Evolutionary conservation across 53 echinoderm and acorn worm genomes (phyloP), one percentile per base, ranked within the genome.

Genomic region (Paracentrotus lividus): DNA sequence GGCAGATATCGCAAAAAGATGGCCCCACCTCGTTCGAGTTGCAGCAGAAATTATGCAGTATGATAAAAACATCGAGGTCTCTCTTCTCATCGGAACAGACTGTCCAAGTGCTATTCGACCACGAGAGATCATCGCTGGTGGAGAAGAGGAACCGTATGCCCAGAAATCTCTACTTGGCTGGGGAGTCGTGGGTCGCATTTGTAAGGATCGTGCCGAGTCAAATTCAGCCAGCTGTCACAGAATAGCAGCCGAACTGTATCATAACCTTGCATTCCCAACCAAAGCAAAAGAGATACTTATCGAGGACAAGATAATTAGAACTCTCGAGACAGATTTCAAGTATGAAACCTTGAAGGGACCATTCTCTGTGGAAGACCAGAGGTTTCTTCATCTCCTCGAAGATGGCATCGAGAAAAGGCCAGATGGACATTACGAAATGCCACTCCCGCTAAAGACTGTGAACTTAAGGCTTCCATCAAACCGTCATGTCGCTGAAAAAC

Each of bases 61-160:
- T 10, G 10, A 49, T 49, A n/a, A 64, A 64, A 52, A 53, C 61
- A 40, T 91, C 36, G 92, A 93, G 47, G 93, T 95, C 16, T 88
- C 93, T 31, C 55, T 96, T 9, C 86, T 96, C 31, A 96, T 93
- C 26, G 94, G 96, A 69, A 93, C 61, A 26, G 90, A 77, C 42
- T 94, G 94, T 53, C 76, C 96, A 3, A 85, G 76, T 49, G 91
- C 94, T 0, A 47, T 93, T 1, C 33, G 90, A 24, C 94, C 96
- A 32, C n/a, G 88, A n/a, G 93, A 94, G 12, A 85, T 96, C 21
- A 65, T 95, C 31, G 67, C 93, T 56, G 95, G 96, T 18, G 77
- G 88, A 32, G 95, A 95, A 32, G 88, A 95, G 3, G 96, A 96
- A 15, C 96, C 95, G 6, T 96, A 94, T 65, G 96, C 94, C 23